phyloP scores from a whole-genome alignment of 2,797 vertebrate genomes.

The Poeciliopsis presidionis region DNA sequence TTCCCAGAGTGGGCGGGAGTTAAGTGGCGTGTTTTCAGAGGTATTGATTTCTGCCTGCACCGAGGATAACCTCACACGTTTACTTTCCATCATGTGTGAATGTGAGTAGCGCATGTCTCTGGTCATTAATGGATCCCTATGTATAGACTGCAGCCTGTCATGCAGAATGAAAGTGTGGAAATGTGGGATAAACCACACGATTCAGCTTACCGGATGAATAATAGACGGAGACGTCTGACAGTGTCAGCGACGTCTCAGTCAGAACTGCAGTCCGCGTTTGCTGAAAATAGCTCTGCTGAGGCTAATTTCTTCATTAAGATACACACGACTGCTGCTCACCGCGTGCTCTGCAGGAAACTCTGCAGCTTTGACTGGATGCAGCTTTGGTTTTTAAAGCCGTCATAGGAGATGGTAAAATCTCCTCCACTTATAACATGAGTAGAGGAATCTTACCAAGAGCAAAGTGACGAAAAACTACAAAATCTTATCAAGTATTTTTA shows the following conservation, averaged over 20 bases:
- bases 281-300: not conserved
- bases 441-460: not conserved
- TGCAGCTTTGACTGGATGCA: not conserved
- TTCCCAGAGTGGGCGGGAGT: conserved; percentile 29
- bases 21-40: conserved; percentile 64
- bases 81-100: conserved; percentile 44
- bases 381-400: not conserved
- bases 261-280: not conserved
- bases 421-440: no score
- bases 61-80: conserved; percentile 59
- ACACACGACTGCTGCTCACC: not conserved
- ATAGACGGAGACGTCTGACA: not conserved
- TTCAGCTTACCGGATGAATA: conserved; percentile 24
- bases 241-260: not conserved
- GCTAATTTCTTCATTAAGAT: conserved; percentile 1
- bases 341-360: no score
- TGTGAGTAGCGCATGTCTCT: conserved; percentile 44
- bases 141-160: conserved; percentile 25
- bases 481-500: no score
- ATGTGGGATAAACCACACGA: conserved; percentile 33
- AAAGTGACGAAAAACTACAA: not conserved
- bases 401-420: not conserved
- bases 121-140: conserved; percentile 32
- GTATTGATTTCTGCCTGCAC: conserved; percentile 68
- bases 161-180: conserved; percentile 24